phyloP scores from a whole-genome alignment of 2,797 vertebrate genomes.

The Huso huso region DNA sequence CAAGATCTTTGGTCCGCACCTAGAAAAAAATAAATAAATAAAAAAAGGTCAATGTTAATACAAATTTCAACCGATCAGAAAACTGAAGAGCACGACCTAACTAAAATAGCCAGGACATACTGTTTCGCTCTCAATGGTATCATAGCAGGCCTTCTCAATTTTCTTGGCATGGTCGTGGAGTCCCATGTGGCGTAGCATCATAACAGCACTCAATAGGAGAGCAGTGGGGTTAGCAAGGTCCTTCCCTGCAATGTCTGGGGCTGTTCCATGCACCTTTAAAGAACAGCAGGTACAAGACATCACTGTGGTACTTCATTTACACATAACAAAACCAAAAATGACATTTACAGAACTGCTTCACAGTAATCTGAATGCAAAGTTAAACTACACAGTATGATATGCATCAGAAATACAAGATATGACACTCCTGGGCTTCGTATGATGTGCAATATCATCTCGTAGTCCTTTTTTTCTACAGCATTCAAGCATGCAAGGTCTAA shows the following conservation, averaged over 20 bases:
- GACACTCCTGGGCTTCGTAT: no score
- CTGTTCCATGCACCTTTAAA: conserved; percentile 85
- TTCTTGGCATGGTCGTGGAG: conserved; percentile 64
- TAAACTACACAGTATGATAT: no score
- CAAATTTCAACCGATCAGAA: neutral
- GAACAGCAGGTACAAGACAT: neutral
- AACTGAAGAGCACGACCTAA: neutral
- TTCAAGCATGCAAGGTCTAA: no score
- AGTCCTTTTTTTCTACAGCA: no score
- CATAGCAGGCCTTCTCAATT: conserved; percentile 81
- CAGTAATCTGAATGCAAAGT: neutral
- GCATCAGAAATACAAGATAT: no score
- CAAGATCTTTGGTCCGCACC: conserved; percentile 87
- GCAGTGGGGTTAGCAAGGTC: conserved; percentile 94
- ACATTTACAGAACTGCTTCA: neutral
- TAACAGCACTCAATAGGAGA: conserved; percentile 84
- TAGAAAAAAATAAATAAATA: conserved; percentile 36
- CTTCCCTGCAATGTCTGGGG: conserved; percentile 89
- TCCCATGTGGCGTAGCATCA: conserved; percentile 97
- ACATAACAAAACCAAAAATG: neutral
- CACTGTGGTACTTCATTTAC: neutral
- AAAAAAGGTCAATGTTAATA: neutral
- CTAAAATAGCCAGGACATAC: conserved; percentile 32
- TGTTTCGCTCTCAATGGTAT: conserved; percentile 83
- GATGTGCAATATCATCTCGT: no score